These are phyloP conservation scores for Cephus sareptanus DNA, from an alignment of 2,888 invertebrate genomes.

Conservation along the genomic window DNA sequence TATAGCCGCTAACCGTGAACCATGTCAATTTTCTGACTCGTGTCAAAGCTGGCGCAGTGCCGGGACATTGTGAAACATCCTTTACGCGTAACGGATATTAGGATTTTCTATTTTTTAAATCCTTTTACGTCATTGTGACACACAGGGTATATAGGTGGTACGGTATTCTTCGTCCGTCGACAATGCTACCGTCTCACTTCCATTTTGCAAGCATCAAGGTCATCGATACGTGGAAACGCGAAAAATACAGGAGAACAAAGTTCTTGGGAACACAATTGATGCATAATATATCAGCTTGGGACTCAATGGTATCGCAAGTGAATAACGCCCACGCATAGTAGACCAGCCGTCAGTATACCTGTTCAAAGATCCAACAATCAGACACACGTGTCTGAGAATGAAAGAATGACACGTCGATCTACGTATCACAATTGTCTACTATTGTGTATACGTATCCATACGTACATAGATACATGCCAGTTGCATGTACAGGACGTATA, in stretches of 20 bases:
- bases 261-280: not conserved
- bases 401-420: not conserved
- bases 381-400: not conserved
- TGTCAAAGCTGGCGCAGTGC: not conserved
- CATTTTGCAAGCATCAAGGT: not conserved
- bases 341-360: not conserved
- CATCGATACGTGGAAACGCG: not conserved
- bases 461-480: not conserved
- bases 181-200: not conserved
- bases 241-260: not conserved
- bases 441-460: not conserved
- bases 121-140: not conserved
- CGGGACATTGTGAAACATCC: constrained; percentile 3
- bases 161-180: not conserved
- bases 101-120: not conserved
- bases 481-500: not conserved
- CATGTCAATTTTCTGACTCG: constrained; percentile 1
- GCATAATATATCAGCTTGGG: not conserved
- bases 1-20: not conserved
- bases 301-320: not conserved
- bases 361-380: not conserved
- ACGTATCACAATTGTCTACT: not conserved
- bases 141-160: not conserved
- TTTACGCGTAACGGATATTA: not conserved
- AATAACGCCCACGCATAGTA: not conserved